Conservation (phyloP, 2,888 invertebrate species). For the Hesperia comma region DNA sequence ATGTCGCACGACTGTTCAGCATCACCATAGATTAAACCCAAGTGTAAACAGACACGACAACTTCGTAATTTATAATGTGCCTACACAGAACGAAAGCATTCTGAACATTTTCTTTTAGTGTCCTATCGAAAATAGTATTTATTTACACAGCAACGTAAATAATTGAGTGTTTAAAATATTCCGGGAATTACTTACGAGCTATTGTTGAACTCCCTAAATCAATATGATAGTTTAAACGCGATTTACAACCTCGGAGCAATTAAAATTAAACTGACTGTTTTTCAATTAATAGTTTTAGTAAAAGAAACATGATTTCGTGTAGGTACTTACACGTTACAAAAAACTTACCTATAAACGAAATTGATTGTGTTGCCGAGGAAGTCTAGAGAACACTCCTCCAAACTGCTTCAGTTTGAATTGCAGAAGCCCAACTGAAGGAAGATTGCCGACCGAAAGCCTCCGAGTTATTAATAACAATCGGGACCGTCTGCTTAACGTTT, state of each 20-base stretch:
- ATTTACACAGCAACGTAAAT: constrained; percentile 16
- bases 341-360: too few species aligned
- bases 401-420: too few species aligned
- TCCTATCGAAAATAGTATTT: constrained; percentile 14
- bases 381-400: too few species aligned
- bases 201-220: constrained; percentile 26
- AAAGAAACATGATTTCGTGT: too few species aligned
- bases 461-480: too few species aligned
- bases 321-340: too few species aligned
- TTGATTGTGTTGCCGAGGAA: too few species aligned
- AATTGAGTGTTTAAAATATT: constrained; percentile 13
- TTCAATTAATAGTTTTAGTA: too few species aligned
- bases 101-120: constrained; percentile 13
- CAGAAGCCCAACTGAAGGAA: too few species aligned
- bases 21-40: constrained; percentile 37
- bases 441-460: too few species aligned
- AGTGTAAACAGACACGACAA: constrained; percentile 34
- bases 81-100: constrained; percentile 5
- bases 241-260: constrained; percentile 10
- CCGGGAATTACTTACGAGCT: constrained; percentile 20
- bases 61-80: constrained; percentile 13
- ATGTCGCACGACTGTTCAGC: constrained; percentile 38
- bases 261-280: constrained; percentile 1
- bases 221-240: constrained; percentile 19
- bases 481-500: too few species aligned